Conservation (phyloP, 2,113 vertebrate genomes). For the Megalops atlanticus region DNA sequence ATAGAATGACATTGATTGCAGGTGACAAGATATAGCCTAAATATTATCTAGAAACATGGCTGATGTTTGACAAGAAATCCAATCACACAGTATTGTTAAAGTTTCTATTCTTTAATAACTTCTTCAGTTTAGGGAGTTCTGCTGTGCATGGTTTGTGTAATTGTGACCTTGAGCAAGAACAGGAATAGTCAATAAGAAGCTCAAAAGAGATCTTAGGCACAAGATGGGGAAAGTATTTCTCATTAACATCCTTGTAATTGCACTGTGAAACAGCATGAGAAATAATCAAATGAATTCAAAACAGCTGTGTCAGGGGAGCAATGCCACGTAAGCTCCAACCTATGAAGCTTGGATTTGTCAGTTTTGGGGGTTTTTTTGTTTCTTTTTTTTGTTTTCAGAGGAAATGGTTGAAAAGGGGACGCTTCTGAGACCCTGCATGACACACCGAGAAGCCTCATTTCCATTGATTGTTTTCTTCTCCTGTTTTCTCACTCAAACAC, state of each 20-base stretch:
- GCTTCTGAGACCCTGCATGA: not conserved
- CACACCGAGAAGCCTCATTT: not conserved
- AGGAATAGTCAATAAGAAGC: not conserved
- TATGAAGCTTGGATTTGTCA: not conserved
- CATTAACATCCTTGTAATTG: slow-evolving; percentile 5
- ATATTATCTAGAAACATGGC: not conserved
- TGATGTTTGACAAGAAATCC: not conserved
- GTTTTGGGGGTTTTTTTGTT: not conserved
- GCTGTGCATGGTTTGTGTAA: not conserved
- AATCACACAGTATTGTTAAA: not conserved
- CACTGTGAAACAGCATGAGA: not conserved
- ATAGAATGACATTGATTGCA: not conserved
- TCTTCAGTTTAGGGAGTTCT: not conserved
- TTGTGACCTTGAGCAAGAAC: not conserved
- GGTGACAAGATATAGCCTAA: not conserved
- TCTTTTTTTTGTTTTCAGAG: no score
- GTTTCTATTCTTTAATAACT: not conserved
- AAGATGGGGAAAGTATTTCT: not conserved
- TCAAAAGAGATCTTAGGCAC: not conserved
- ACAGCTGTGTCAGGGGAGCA: not conserved
- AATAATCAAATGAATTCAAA: not conserved
- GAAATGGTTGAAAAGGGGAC: not conserved
- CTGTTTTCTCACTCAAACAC: not conserved
- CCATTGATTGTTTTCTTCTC: not conserved
- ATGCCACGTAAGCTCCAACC: not conserved